These are phyloP conservation scores for Mallotus villosus DNA, from an alignment of 2,797 vertebrate genomes.

Conservation along the genomic window DNA sequence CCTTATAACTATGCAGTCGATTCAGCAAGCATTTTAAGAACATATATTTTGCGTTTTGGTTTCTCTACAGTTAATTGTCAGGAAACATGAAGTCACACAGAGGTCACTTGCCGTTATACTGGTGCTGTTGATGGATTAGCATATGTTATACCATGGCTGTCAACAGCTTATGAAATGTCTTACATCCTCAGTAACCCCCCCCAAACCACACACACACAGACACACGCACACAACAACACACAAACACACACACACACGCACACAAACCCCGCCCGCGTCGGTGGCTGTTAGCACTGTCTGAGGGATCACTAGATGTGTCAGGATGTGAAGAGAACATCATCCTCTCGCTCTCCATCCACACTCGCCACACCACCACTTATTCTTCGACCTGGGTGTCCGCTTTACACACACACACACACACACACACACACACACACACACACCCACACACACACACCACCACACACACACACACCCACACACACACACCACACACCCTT, in stretches of 20 bases:
- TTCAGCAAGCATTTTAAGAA: no score
- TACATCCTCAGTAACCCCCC: neutral
- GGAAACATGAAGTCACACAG: no score
- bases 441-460: neutral
- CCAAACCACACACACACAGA: neutral
- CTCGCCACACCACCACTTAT: neutral
- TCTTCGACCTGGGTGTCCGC: neutral
- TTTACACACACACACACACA: neutral
- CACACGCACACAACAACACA: conserved; percentile 2
- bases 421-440: neutral
- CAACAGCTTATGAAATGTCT: neutral
- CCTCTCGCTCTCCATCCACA: neutral
- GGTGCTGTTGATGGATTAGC: no score
- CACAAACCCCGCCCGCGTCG: neutral
- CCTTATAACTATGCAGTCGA: no score
- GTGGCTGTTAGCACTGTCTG: neutral
- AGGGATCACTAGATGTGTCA: neutral
- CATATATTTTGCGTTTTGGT: no score
- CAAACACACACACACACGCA: neutral
- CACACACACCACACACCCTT: neutral
- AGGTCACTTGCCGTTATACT: no score
- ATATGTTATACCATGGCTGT: neutral
- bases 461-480: neutral
- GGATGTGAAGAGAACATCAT: neutral
- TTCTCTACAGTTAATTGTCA: no score